Evolutionary conservation across 2,888 invertebrate genomes (phyloP).

Genomic region (Polydrusus cervinus): DNA sequence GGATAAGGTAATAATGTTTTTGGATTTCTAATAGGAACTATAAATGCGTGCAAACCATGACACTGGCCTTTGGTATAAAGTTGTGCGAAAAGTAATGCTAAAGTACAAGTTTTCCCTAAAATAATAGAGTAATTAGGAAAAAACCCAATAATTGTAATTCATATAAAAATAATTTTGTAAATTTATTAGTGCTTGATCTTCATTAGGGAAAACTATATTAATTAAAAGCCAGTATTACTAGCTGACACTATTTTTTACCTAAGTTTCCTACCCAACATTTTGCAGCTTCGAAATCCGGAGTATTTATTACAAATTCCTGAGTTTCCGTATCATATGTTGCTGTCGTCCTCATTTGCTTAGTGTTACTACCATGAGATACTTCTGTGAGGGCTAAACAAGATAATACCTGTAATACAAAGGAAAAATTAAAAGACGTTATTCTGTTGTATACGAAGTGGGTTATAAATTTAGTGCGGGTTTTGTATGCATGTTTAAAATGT

Average conservation of each 20-base stretch:
- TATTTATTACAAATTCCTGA: conserved; percentile 89
- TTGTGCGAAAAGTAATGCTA: conserved; percentile 92
- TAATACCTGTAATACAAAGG: conserved; percentile 73
- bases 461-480: too few species aligned
- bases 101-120: conserved; percentile 86
- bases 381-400: conserved; percentile 95
- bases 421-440: not conserved
- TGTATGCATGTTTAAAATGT: too few species aligned
- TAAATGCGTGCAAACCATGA: conserved; percentile 92
- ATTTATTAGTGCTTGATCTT: too few species aligned
- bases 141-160: too few species aligned
- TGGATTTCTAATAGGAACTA: conserved; percentile 89
- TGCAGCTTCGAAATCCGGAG: conserved; percentile 95
- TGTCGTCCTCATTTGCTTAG: conserved; percentile 91
- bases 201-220: too few species aligned
- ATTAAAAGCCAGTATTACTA: not conserved
- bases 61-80: conserved; percentile 85
- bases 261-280: conserved; percentile 98
- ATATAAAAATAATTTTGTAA: too few species aligned
- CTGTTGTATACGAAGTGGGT: too few species aligned
- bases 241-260: conserved; percentile 66
- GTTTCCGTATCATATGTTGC: conserved; percentile 88
- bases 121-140: conserved; percentile 14
- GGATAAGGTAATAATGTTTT: conserved; percentile 85
- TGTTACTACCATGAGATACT: conserved; percentile 95